Evolutionary conservation across 2,888 invertebrate genomes (phyloP).

Genomic region (Phalangium opilio): DNA sequence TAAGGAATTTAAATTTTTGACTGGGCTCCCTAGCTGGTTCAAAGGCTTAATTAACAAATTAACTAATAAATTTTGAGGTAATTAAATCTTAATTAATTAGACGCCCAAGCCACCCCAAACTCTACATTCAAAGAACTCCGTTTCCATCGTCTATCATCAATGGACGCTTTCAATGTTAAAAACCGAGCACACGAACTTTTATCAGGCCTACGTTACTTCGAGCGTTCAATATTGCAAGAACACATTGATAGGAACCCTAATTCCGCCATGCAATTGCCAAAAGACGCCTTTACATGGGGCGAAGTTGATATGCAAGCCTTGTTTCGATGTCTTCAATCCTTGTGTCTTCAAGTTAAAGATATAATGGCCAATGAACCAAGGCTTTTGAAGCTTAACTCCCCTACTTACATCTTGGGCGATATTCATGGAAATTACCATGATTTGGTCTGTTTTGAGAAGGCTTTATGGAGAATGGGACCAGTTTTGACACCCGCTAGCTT

Average conservation of each 20-base stretch:
- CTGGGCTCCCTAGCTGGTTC: too few species aligned
- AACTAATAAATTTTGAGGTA: too few species aligned
- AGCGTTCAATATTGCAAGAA: slow-evolving; percentile 27
- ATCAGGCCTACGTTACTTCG: slow-evolving; percentile 39
- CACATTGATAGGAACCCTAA: slow-evolving; percentile 4
- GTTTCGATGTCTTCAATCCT: slow-evolving; percentile 37
- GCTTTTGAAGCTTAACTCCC: slow-evolving; percentile 22
- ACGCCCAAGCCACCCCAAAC: slow-evolving; percentile 5
- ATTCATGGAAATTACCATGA: slow-evolving; percentile 57
- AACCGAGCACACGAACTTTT: slow-evolving; percentile 41
- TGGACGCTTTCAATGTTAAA: slow-evolving; percentile 39
- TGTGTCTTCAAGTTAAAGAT: slow-evolving; percentile 35
- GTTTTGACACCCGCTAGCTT: slow-evolving; percentile 46
- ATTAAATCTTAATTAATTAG: not conserved
- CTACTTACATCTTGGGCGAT: slow-evolving; percentile 32
- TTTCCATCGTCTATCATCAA: slow-evolving; percentile 33
- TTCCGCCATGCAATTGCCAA: slow-evolving; percentile 4
- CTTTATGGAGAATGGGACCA: slow-evolving; percentile 51
- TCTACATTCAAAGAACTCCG: slow-evolving; percentile 18
- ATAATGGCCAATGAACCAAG: slow-evolving; percentile 29
- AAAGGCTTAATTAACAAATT: too few species aligned
- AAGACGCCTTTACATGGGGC: slow-evolving; percentile 18
- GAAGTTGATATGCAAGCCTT: slow-evolving; percentile 33
- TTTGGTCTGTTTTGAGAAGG: slow-evolving; percentile 48
- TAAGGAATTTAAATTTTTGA: too few species aligned